Conservation (phyloP, 2,113 vertebrate species). For the Cygnus buccinator region DNA sequence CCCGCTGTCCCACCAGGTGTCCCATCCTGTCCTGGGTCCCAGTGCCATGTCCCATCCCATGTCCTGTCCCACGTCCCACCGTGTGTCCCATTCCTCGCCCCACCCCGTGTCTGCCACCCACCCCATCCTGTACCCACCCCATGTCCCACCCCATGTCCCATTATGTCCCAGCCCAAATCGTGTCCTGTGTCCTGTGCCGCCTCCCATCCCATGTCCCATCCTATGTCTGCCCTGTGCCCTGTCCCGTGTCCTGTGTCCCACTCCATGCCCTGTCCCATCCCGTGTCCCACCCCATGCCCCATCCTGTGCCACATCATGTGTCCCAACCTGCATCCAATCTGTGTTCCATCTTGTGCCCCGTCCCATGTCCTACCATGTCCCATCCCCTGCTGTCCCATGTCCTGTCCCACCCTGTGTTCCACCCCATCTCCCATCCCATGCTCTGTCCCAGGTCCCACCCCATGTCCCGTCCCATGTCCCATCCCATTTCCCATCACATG, state of each 20-base stretch:
- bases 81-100: accelerated
- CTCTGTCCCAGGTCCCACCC: not conserved
- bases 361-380: not conserved
- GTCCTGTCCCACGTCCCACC: not conserved
- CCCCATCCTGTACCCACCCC: not conserved
- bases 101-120: not conserved
- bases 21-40: not conserved
- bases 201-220: not conserved
- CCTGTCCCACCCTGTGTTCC: not conserved
- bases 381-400: not conserved
- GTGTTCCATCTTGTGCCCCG: no score
- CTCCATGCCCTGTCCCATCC: no score
- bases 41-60: no score
- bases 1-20: not conserved
- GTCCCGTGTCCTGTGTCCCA: no score
- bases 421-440: not conserved
- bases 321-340: no score
- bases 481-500: not conserved
- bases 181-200: not conserved
- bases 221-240: not conserved
- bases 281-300: not conserved
- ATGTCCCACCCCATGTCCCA: not conserved
- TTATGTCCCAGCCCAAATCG: not conserved
- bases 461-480: not conserved
- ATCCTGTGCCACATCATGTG: no score